Base-by-base conservation (phyloP, 2,113 vertebrate genomes). In the Micronycteris hirsuta region DNA sequence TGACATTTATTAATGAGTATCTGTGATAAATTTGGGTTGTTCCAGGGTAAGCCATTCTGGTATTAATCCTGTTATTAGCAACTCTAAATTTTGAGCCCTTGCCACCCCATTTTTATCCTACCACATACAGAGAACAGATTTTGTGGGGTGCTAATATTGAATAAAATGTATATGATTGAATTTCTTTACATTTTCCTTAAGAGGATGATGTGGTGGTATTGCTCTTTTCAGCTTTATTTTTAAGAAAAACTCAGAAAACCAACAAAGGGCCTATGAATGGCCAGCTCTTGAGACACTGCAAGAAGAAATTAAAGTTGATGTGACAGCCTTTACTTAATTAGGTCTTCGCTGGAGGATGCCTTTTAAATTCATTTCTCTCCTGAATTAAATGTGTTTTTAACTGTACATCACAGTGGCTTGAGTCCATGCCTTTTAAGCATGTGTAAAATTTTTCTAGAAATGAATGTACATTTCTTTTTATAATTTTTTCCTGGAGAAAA, bases 201-300 rank as follows among this genome's bases (percentile, higher is more conserved):
- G 61, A 28, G 56, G 54, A 54, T 92, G 26, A 45, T 70, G 0
- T 70, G 43, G n/a, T 65, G 22, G 4, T 82, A 94, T 96, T 98
- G 95, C 80, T 97, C 33, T 93, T 86, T 94, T 89, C 78, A 97
- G 94, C 89, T 96, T 95, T 95, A 96, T 85, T 97, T 95, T 96
- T 89, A 83, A 92, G 86, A 97, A 83, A 92, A 94, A 94, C 71
- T 87, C 76, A 95, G 89, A 89, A 96, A 96, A 85, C 67, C 70
- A 92, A 84, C 52, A 86, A 84, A 49, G 81, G 74, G 65, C 56
- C 70, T 20, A 12, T 15, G 14, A 73, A 19, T 82, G 86, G 73
- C 63, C 73, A 56, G 76, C 38, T 86, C 80, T 89, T 74, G 80
- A 80, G 36, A 96, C 20, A 43, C 47, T 85, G 52, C 71, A 86